Conservation (phyloP, 2,888 invertebrate genomes). For the Cheilosia soror region DNA sequence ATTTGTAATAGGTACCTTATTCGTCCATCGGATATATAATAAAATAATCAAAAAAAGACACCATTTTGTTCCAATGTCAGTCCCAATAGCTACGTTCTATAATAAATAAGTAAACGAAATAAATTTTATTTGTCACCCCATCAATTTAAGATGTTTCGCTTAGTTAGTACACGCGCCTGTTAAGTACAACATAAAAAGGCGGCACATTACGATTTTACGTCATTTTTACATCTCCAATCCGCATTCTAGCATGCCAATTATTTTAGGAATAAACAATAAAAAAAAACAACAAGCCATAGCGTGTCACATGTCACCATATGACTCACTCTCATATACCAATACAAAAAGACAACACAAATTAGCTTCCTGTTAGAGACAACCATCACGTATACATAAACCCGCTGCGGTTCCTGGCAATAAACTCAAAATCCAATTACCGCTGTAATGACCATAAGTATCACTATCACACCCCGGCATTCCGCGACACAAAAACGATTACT, state of each 20-base stretch:
- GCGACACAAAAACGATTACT: constrained; percentile 49
- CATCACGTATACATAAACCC: constrained; percentile 18
- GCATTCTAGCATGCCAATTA: constrained; percentile 38
- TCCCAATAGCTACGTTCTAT: not conserved
- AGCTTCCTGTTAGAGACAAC: constrained; percentile 29
- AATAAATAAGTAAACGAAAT: constrained; percentile 22
- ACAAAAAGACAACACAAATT: constrained; percentile 42
- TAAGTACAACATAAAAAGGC: constrained; percentile 26
- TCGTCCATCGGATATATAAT: not conserved
- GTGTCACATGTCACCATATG: constrained; percentile 64
- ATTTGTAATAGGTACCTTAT: too few species aligned
- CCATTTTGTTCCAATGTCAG: constrained; percentile 13
- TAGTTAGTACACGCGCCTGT: constrained; percentile 15
- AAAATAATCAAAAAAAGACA: not conserved
- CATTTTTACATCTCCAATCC: constrained; percentile 52
- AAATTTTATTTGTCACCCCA: not conserved
- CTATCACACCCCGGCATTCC: constrained; percentile 48
- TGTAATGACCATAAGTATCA: constrained; percentile 59
- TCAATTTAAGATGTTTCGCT: constrained; percentile 33
- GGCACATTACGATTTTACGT: constrained; percentile 45
- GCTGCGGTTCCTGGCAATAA: constrained; percentile 56
- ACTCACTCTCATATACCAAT: constrained; percentile 30
- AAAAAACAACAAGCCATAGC: constrained; percentile 38
- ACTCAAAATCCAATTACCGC: constrained; percentile 65
- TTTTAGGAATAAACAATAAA: constrained; percentile 35